phyloP scores from a whole-genome alignment of 2,113 vertebrate genomes.

The Phalacrocorax brasilianus region DNA sequence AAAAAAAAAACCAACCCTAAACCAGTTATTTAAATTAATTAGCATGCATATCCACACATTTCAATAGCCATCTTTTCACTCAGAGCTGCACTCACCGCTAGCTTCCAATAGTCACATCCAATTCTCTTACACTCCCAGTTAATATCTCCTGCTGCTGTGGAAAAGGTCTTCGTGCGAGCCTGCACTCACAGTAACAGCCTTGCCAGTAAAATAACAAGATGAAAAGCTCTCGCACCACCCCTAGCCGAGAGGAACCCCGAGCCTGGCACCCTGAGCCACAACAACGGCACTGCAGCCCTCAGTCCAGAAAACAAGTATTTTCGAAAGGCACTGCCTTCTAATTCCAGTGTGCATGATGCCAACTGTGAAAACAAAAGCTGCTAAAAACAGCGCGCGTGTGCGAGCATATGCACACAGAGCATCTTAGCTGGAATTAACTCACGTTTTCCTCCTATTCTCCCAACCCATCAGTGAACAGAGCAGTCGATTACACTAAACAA shows the following conservation, averaged over 20 bases:
- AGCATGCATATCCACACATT: constrained; percentile 45
- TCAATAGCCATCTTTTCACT: constrained; percentile 4
- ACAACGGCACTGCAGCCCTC: neutral
- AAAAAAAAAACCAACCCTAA: neutral
- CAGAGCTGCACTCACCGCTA: constrained; percentile 67
- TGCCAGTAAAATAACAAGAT: constrained; percentile 30
- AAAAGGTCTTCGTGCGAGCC: constrained; percentile 2
- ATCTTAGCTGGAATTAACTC: constrained; percentile 6
- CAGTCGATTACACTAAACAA: neutral
- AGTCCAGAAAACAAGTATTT: constrained; percentile 31
- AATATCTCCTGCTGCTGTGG: constrained; percentile 21
- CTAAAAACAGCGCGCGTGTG: constrained; percentile 12
- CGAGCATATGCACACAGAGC: neutral
- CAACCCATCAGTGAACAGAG: neutral
- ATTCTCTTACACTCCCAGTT: neutral
- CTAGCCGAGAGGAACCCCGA: neutral
- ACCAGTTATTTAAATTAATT: constrained; percentile 21
- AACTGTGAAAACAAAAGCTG: constrained; percentile 67
- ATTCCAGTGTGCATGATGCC: constrained; percentile 29
- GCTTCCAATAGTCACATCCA: constrained; percentile 32
- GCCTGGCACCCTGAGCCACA: constrained; percentile 40
- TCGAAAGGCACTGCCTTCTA: constrained; percentile 38
- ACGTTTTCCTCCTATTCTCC: neutral
- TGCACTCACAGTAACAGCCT: neutral
- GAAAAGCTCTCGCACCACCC: constrained; percentile 34